Evolutionary conservation across 2,797 vertebrate genomes (phyloP).

Genomic region (Hippopotamyrus pictus): DNA sequence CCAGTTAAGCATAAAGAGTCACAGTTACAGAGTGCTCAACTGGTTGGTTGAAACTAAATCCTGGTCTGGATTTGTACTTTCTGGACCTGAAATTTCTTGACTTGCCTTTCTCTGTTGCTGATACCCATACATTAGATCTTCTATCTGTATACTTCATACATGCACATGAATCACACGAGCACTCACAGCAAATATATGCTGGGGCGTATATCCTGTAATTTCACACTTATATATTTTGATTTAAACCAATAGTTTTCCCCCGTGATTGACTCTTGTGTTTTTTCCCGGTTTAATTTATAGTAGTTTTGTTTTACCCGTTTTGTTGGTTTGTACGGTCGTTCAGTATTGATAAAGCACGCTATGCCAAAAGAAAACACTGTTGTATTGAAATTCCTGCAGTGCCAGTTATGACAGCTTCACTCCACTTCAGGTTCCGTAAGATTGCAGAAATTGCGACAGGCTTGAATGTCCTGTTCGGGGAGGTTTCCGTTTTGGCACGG

Average conservation of each 20-base stretch:
- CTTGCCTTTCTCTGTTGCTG: not conserved
- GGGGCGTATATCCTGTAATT: not conserved
- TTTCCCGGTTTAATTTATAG: not conserved
- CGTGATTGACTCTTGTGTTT: not conserved
- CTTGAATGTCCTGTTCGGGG: slow-evolving; percentile 6
- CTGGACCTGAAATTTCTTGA: too few relatives aligned
- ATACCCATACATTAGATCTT: not conserved
- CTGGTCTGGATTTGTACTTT: too few relatives aligned
- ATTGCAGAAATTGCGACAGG: not conserved
- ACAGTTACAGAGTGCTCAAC: too few relatives aligned
- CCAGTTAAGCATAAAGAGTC: too few relatives aligned
- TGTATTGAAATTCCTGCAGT: slow-evolving; percentile 14
- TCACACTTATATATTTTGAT: not conserved
- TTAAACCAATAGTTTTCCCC: not conserved
- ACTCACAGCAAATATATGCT: not conserved
- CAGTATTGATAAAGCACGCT: not conserved
- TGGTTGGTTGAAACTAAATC: too few relatives aligned
- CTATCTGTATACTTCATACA: not conserved
- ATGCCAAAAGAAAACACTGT: not conserved
- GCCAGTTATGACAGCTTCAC: not conserved
- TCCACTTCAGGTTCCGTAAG: not conserved
- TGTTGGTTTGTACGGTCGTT: not conserved
- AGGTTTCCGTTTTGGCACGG: not conserved
- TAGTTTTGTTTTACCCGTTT: not conserved
- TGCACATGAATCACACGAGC: not conserved